Evolutionary conservation across 2,797 vertebrate genomes (phyloP).

Genomic region (Myotis pilosus): DNA sequence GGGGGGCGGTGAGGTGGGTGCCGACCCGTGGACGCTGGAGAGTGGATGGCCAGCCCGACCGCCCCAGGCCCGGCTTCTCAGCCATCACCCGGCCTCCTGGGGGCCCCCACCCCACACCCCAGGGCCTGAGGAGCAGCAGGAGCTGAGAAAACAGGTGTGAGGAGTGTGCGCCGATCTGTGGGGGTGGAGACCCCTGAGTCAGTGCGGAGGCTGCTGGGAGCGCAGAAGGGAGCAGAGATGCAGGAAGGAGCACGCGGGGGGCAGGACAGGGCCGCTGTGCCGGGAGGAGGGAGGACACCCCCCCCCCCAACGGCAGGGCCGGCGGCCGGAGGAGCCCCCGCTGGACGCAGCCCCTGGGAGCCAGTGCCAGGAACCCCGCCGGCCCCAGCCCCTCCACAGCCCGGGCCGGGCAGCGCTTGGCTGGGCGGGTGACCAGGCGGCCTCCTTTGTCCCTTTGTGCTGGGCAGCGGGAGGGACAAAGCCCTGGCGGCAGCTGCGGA

Average conservation of each 20-base stretch:
- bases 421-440: background rate
- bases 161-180: background rate
- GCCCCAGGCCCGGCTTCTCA: background rate
- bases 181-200: slow-evolving; percentile 38
- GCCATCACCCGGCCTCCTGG: background rate
- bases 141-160: slow-evolving; percentile 11
- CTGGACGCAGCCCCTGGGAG: background rate
- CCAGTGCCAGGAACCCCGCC: background rate
- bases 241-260: accelerated
- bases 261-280: background rate
- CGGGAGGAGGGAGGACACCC: background rate
- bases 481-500: slow-evolving; percentile 47
- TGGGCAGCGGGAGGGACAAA: slow-evolving; percentile 50
- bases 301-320: background rate
- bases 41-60: background rate
- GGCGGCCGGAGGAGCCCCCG: background rate
- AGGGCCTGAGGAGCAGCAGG: accelerated
- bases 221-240: too few relatives aligned
- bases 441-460: slow-evolving; percentile 55
- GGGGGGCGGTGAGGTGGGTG: accelerated
- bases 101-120: background rate
- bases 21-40: accelerated
- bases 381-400: background rate
- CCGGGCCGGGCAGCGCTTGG: background rate
- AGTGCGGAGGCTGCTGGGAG: background rate